Base-by-base conservation (phyloP, 2,797 vertebrate genomes). In the Podarcis siculus region DNA sequence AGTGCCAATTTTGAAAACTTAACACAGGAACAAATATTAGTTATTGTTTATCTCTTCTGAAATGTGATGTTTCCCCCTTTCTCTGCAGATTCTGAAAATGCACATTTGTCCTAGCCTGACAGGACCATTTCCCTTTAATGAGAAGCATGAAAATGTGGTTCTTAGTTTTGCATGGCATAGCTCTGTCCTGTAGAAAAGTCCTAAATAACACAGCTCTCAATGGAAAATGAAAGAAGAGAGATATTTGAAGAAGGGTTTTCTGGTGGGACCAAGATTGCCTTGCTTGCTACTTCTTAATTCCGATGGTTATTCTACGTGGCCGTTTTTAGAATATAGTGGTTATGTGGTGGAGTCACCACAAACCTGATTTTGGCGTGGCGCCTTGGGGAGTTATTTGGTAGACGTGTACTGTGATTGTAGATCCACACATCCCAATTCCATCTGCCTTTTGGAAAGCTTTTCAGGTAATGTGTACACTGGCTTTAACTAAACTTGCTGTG, bases 271-370 rank as follows among this genome's bases (percentile, higher is more conserved):
- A 81, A 39, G 10, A 39, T 1, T 55, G 42, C 61, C 7, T 19
- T 73, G 4, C 37, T 80, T 8, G 39, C 19, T 79, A 21, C 30
- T 9, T 67, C 76, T 75, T 89, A 58, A 58, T 88, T 81, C 37
- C 37, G 49, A 49, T 55, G 32, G 8, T 42, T 67, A 27, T 73
- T 80, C 49, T 55, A 15, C 5, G 35, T 61, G 5, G 23, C 49
- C 58, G 32, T 66, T 80, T 89, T 79, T 75, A 80, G 67, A 55
- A 75, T 12, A 13, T 9, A 75, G 78, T 67, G 87, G 78, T 81
- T 76, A 32, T 66, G 77, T 32, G 64, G 45, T 32, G 30, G 77
- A 25, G 39, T 49, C 8, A 12, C 67, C 42, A 23, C n/a, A 37
- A 83, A 37, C 23, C 21, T 87, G 66, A 85, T n/a, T 85, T 49